Conservation (phyloP, 2,888 invertebrate genomes). For the Heliconius sara region DNA sequence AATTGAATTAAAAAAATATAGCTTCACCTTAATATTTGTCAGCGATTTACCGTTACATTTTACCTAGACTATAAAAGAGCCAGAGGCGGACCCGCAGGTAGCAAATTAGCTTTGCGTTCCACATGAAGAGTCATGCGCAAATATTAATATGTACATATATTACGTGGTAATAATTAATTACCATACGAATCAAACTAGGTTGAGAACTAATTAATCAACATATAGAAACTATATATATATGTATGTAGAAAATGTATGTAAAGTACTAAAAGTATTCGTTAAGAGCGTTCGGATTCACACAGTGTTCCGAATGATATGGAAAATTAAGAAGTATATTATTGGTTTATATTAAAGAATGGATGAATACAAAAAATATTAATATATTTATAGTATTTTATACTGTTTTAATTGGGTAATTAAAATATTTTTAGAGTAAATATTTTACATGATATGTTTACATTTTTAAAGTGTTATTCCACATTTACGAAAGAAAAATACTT, state of each 20-base stretch:
- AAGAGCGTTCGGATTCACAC: background rate
- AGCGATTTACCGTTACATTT: background rate
- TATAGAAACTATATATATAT: background rate
- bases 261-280: background rate
- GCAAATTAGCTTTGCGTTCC: slow-evolving; percentile 19
- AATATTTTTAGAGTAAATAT: too few relatives aligned
- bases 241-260: background rate
- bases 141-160: slow-evolving; percentile 23
- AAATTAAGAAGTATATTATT: too few relatives aligned
- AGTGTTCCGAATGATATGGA: background rate
- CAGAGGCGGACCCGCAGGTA: slow-evolving; percentile 20
- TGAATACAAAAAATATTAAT: too few relatives aligned
- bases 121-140: slow-evolving; percentile 10
- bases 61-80: slow-evolving; percentile 14
- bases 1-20: background rate
- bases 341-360: too few relatives aligned
- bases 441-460: too few relatives aligned
- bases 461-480: too few relatives aligned
- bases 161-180: slow-evolving; percentile 26
- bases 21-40: background rate
- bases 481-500: too few relatives aligned
- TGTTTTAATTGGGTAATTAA: too few relatives aligned
- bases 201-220: slow-evolving; percentile 17
- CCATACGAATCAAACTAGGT: slow-evolving; percentile 9
- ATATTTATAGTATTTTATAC: too few relatives aligned